Evolutionary conservation across 2,113 vertebrate species (phyloP), one percentile per base, ranked within the genome.

Genomic region (Triplophysa dalaica): DNA sequence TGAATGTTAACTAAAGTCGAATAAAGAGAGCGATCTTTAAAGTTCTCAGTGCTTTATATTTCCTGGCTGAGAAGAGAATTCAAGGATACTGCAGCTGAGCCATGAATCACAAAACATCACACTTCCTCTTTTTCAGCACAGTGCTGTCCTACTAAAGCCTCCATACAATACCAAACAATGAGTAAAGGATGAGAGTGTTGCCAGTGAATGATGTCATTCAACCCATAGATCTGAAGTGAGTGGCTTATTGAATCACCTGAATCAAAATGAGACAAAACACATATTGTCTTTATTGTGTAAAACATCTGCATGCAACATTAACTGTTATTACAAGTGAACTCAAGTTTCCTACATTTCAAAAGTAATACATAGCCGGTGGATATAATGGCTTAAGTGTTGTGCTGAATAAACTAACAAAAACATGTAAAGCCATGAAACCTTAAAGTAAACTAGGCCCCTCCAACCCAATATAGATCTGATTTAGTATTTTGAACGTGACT

Each of bases 81-180:
- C 73, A 64, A 77, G 75, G 75, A 77, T 77, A 62, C 75, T 77
- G 75, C 75, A 65, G 74, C 43, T 50, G 75, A 77, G 45, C 62
- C 19, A 50, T 77, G 74, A 64, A 77, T 77, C 45, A 65, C 73
- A 73, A 64, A 41, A 48, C 60, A 73, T 41, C 70, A 72, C 56
- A 77, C 75, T 66, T 77, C 75, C 75, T 77, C 61, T 64, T 64
- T 64, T 43, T 77, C 5, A 65, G 24, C 26, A 58, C 54, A 21
- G 2, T 58, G 8, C 50, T 56, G 17, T 10, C 8, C 19, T 10
- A 58, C 8, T 58, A 16, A 58, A 58, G n/a, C 54, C 19, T 11
- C 43, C 2, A 17, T 54, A 17, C 17, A 17, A 8, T 14, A 38
- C 10, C 29, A 14, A 50, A 66, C 38, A 81, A 81, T 75, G 45